Evolutionary conservation across 2,888 invertebrate genomes (phyloP).

Genomic region (Criorhina ranunculi): DNA sequence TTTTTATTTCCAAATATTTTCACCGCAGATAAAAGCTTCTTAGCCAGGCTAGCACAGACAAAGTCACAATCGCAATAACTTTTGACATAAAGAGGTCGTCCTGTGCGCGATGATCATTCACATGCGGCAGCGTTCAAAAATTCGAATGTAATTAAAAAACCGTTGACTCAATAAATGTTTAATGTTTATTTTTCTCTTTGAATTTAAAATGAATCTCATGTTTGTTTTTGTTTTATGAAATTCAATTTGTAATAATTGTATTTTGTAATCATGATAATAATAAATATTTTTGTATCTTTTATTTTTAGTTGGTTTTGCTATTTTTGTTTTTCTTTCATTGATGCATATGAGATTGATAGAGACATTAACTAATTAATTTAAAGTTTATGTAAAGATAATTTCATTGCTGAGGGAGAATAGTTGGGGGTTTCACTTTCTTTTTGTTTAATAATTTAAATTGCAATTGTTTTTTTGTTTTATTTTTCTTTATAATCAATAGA

Average conservation of each 20-base stretch:
- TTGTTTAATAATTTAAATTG: constrained; percentile 69
- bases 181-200: constrained; percentile 61
- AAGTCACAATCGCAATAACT: not conserved
- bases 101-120: too few species aligned
- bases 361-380: constrained; percentile 76
- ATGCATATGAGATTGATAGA: constrained; percentile 76
- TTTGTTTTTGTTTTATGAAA: constrained; percentile 56
- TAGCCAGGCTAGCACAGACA: not conserved
- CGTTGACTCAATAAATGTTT: constrained; percentile 56
- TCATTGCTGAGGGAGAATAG: constrained; percentile 74
- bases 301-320: constrained; percentile 63
- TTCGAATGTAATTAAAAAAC: too few species aligned
- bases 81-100: not conserved
- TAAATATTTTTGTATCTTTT: constrained; percentile 53
- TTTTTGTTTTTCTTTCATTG: constrained; percentile 47
- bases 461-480: constrained; percentile 57
- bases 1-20: not conserved
- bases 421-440: constrained; percentile 31
- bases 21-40: not conserved
- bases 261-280: constrained; percentile 68
- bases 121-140: too few species aligned
- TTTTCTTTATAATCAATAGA: constrained; percentile 72
- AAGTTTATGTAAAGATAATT: constrained; percentile 74
- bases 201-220: constrained; percentile 64
- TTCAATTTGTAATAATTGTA: constrained; percentile 69